A percentile compares a stretch with the other conserved stretches of the same genome.
These are phyloP conservation scores for Pherbina coryleti DNA, from an alignment of 2,888 invertebrate species.

Conservation along the genomic window DNA sequence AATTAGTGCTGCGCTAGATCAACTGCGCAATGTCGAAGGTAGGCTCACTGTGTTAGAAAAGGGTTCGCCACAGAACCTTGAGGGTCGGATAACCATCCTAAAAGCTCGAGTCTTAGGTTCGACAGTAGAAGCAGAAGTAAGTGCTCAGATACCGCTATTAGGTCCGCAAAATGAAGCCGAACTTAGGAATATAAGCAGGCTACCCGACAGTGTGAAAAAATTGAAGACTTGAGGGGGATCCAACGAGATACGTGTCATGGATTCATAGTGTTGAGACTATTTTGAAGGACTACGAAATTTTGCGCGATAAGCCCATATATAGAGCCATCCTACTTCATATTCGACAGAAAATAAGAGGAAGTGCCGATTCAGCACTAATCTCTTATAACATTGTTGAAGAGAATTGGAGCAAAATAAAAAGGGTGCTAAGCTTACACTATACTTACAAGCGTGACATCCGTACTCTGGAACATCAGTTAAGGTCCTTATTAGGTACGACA, in stretches of 20 bases:
- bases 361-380: slow-evolving; percentile 42
- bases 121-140: background rate
- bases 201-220: background rate
- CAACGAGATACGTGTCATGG: background rate
- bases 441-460: slow-evolving; percentile 48
- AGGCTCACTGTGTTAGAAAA: background rate
- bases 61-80: background rate
- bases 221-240: background rate
- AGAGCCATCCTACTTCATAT: slow-evolving; percentile 41
- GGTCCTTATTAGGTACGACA: no score
- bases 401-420: slow-evolving; percentile 44
- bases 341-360: slow-evolving; percentile 43
- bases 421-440: slow-evolving; percentile 2
- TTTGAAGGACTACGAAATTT: background rate
- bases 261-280: slow-evolving; percentile 9
- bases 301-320: background rate
- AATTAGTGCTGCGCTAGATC: background rate
- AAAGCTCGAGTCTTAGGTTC: background rate
- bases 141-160: background rate
- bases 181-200: no score
- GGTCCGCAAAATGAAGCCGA: slow-evolving; percentile 1
- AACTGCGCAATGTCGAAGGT: background rate
- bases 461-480: slow-evolving; percentile 48
- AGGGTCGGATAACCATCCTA: background rate
- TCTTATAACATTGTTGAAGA: slow-evolving; percentile 40